Conservation (phyloP, 2,113 vertebrate genomes). For the Sisor rabdophorus region DNA sequence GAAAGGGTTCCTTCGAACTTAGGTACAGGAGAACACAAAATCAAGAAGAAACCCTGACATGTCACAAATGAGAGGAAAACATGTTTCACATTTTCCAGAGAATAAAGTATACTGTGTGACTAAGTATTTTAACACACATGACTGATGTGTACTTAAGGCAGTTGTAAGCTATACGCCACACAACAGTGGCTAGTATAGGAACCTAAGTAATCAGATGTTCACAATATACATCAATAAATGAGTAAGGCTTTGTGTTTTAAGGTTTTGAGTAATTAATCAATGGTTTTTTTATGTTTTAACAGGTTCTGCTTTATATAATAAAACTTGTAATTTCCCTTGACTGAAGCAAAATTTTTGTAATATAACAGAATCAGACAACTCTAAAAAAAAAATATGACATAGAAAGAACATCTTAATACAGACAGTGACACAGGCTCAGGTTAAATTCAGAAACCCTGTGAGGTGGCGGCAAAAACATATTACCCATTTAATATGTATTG, state of each 20-base stretch:
- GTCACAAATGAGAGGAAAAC: background rate
- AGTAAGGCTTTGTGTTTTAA: background rate
- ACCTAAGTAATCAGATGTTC: background rate
- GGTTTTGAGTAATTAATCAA: background rate
- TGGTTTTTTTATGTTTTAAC: background rate
- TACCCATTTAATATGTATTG: background rate
- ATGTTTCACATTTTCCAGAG: background rate
- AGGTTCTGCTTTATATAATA: background rate
- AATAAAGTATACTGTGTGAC: background rate
- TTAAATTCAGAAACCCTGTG: background rate
- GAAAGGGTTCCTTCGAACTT: slow-evolving; percentile 78
- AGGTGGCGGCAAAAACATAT: background rate
- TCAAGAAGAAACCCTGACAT: background rate
- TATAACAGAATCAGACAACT: background rate
- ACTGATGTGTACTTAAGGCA: background rate
- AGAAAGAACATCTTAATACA: background rate
- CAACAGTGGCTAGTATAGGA: background rate
- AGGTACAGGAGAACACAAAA: slow-evolving; percentile 63
- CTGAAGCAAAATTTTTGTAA: background rate
- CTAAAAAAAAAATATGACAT: background rate
- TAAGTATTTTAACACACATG: background rate
- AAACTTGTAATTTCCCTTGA: no score
- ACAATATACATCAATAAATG: background rate
- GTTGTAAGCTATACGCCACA: background rate
- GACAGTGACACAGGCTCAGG: background rate